These are phyloP conservation scores for Brachionus plicatilis DNA, from an alignment of 1,140 invertebrate genomes.

Conservation along the genomic window DNA sequence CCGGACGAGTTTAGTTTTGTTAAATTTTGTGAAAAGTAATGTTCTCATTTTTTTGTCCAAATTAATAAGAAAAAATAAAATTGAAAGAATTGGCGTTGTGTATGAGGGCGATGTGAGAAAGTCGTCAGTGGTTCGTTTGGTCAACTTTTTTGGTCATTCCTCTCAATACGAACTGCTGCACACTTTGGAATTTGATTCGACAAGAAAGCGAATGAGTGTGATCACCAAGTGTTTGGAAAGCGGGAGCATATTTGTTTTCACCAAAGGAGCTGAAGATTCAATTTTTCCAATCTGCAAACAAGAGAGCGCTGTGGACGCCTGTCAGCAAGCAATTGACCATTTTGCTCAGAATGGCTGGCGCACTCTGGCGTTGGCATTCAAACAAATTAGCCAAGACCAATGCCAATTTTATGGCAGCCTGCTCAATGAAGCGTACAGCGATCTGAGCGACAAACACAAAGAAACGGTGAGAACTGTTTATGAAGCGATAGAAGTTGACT, in stretches of 20 bases:
- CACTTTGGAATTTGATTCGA: slow-evolving; percentile 98
- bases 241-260: not conserved
- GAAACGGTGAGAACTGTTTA: not conserved
- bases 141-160: slow-evolving; percentile 61
- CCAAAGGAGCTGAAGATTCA: slow-evolving; percentile 34
- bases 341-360: slow-evolving; percentile 33
- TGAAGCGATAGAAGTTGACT: slow-evolving; percentile 40
- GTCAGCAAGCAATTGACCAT: not conserved
- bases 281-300: slow-evolving; percentile 9
- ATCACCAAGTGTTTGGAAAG: not conserved
- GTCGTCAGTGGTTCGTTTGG: slow-evolving; percentile 26
- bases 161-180: slow-evolving; percentile 78
- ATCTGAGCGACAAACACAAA: not conserved
- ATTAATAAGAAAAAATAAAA: not conserved
- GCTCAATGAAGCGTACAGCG: not conserved
- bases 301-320: not conserved
- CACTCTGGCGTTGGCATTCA: not conserved
- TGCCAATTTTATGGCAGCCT: not conserved
- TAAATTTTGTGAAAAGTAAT: slow-evolving; percentile 77
- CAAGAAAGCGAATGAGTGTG: slow-evolving; percentile 81
- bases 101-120: not conserved
- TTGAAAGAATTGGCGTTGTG: not conserved
- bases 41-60: no score
- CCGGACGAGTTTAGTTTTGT: slow-evolving; percentile 95
- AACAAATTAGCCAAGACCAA: not conserved